A percentile compares a stretch with the other conserved stretches of the same genome.
phyloP scores from a whole-genome alignment of 1,140 invertebrate genomes.

The Bombus consobrinus region DNA sequence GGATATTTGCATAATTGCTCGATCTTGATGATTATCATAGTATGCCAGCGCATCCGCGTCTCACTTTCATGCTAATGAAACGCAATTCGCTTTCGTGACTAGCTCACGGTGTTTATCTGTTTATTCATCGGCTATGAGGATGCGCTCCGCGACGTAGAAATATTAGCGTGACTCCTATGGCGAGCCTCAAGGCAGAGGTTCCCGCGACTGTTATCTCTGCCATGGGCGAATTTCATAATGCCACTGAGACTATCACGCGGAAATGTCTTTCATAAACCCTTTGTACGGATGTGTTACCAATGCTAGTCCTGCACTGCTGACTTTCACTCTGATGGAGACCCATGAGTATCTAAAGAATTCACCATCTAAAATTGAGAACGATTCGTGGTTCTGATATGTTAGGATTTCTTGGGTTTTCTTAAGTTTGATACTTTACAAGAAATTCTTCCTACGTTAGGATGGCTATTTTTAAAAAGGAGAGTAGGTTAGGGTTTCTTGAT shows the following conservation, averaged over 20 bases:
- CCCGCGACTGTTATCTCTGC: neutral
- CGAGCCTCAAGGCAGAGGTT: neutral
- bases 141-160: constrained; percentile 37
- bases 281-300: neutral
- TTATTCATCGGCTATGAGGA: constrained; percentile 37
- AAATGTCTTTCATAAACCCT: neutral
- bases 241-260: neutral
- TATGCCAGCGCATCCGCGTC: constrained; percentile 2
- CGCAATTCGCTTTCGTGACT: constrained; percentile 55
- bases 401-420: too few relatives aligned
- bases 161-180: constrained; percentile 10
- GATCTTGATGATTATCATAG: constrained; percentile 19
- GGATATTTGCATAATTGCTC: constrained; percentile 32
- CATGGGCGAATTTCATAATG: neutral
- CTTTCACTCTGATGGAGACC: neutral
- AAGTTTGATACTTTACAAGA: too few relatives aligned
- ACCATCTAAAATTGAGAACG: too few relatives aligned
- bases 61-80: constrained; percentile 57
- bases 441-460: too few relatives aligned
- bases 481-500: too few relatives aligned
- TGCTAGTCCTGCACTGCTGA: neutral
- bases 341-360: neutral
- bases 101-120: constrained; percentile 36
- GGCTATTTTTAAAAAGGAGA: too few relatives aligned
- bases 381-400: too few relatives aligned